Conservation (phyloP, 2,797 vertebrate genomes). For the Takifugu ocellatus region DNA sequence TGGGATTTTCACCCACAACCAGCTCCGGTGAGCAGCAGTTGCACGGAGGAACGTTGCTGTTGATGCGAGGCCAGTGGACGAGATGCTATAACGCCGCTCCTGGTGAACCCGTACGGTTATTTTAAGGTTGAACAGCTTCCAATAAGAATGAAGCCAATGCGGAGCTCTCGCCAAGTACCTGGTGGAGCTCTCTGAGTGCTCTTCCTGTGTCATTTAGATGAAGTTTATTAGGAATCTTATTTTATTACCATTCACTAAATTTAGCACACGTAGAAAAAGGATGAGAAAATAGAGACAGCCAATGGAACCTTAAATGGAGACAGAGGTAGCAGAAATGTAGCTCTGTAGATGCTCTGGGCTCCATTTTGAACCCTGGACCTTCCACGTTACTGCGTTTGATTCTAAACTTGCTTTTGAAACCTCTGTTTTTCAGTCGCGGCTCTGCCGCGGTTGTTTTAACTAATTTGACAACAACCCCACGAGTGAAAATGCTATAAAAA, state of each 20-base stretch:
- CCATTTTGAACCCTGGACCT: conserved; percentile 5
- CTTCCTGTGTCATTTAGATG: conserved; percentile 19
- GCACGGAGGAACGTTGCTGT: too few relatives aligned
- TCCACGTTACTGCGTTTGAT: conserved; percentile 9
- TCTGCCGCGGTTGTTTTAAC: neutral
- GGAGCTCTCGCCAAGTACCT: too few relatives aligned
- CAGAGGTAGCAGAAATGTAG: too few relatives aligned
- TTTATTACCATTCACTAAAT: conserved; percentile 17
- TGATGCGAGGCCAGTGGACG: too few relatives aligned
- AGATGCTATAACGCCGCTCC: too few relatives aligned
- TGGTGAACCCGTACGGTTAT: too few relatives aligned
- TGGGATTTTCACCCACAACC: too few relatives aligned
- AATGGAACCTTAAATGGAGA: neutral
- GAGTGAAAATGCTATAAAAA: neutral
- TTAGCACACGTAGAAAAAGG: conserved; percentile 20
- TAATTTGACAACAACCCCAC: neutral
- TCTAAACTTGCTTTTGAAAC: conserved; percentile 12
- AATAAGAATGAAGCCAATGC: too few relatives aligned
- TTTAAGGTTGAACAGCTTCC: too few relatives aligned
- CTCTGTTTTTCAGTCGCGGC: conserved; percentile 5
- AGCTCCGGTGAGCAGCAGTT: too few relatives aligned
- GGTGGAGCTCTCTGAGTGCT: too few relatives aligned
- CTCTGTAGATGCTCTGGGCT: conserved; percentile 21
- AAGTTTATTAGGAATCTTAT: conserved; percentile 16
- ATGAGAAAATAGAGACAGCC: conserved; percentile 32